Percentiles rank a stretch among this genome's conserved stretches.
Evolutionary conservation across 2,888 invertebrate genomes (phyloP).

Genomic region (Rotaria magnacalcarata): DNA sequence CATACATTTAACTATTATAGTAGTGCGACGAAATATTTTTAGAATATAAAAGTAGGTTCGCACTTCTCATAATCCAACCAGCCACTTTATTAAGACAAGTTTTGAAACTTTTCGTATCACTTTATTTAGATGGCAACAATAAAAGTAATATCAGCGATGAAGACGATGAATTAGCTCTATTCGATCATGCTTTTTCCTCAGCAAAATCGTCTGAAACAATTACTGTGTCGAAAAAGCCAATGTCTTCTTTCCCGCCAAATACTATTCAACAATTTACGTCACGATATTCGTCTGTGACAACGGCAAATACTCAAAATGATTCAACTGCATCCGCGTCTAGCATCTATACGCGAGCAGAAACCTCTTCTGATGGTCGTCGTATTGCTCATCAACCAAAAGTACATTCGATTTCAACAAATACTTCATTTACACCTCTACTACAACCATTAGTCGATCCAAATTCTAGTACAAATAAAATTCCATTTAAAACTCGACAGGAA

Average conservation of each 20-base stretch:
- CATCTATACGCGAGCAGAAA: neutral
- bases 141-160: neutral
- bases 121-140: neutral
- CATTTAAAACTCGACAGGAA: constrained; percentile 8
- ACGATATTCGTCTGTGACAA: neutral
- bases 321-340: neutral
- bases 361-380: neutral
- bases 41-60: no score
- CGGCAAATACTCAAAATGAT: neutral
- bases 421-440: neutral
- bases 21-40: no score
- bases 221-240: neutral
- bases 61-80: no score
- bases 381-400: neutral
- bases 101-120: neutral
- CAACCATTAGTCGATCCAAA: constrained; percentile 7
- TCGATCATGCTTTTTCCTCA: neutral
- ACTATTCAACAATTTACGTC: neutral
- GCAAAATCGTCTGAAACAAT: neutral
- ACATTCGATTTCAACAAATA: neutral
- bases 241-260: neutral
- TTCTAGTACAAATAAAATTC: neutral
- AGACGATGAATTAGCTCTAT: neutral
- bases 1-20: no score
- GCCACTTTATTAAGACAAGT: no score